Evolutionary conservation across 2,113 vertebrate genomes (phyloP).

Genomic region (Psammodynastes pulverulentus): DNA sequence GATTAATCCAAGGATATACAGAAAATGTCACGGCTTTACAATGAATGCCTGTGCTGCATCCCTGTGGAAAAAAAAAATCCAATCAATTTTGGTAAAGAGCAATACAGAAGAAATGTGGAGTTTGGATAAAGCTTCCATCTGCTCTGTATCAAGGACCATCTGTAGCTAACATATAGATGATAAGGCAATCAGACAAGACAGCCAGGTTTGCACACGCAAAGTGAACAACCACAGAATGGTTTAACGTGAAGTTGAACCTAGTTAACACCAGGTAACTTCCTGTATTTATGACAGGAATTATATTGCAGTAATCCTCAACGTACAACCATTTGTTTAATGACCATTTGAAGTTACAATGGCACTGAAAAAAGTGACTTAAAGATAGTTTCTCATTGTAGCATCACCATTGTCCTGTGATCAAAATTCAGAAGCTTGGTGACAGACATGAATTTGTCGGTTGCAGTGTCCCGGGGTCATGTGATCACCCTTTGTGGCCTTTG

Average conservation of each 20-base stretch:
- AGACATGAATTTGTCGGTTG: too few relatives aligned
- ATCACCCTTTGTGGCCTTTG: too few relatives aligned
- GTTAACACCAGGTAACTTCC: neutral
- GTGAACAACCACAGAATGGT: neutral
- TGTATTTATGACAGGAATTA: neutral
- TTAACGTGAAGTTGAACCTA: neutral
- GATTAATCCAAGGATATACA: neutral
- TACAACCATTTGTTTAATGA: neutral
- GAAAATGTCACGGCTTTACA: constrained; percentile 1
- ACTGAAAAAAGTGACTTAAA: neutral
- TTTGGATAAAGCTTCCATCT: neutral
- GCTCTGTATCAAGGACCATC: neutral
- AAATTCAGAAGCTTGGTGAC: too few relatives aligned
- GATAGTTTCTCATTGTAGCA: too few relatives aligned
- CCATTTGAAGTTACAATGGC: neutral
- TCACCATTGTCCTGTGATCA: too few relatives aligned
- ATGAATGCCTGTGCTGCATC: neutral
- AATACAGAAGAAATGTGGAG: neutral
- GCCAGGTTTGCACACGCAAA: neutral
- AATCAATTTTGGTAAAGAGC: neutral
- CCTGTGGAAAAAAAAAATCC: neutral
- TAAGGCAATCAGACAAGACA: neutral
- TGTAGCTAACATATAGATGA: neutral
- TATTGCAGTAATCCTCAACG: too few relatives aligned
- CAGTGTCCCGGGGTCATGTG: too few relatives aligned